Evolutionary conservation across 2,113 vertebrate genomes (phyloP).

Genomic region (Lophius piscatorius): DNA sequence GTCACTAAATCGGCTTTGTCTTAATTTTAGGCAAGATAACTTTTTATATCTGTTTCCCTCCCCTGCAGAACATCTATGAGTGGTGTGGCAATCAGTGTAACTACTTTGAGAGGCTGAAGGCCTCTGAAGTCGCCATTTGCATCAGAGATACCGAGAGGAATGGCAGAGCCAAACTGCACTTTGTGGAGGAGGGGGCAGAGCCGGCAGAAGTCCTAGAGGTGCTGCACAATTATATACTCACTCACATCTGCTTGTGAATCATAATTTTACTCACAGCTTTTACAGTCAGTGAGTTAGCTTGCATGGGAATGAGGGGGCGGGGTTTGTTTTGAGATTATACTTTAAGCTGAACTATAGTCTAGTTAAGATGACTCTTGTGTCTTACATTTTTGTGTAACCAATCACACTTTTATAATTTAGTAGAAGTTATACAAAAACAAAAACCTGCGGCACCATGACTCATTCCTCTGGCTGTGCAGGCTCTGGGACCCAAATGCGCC

Average conservation of each 20-base stretch:
- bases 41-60: not conserved
- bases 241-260: not conserved
- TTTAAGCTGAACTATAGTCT: no score
- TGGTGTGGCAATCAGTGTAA: slow-evolving; percentile 83
- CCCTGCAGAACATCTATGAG: slow-evolving; percentile 76
- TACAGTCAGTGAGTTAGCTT: slow-evolving; percentile 8
- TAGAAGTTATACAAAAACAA: not conserved
- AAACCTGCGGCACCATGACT: no score
- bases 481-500: slow-evolving; percentile 68
- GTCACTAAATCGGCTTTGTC: no score
- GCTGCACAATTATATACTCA: not conserved
- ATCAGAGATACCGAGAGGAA: slow-evolving; percentile 83
- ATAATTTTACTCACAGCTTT: not conserved
- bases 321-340: no score
- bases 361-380: not conserved
- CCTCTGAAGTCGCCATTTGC: slow-evolving; percentile 72
- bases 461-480: slow-evolving; percentile 52
- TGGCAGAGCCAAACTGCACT: slow-evolving; percentile 75
- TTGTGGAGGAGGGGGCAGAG: slow-evolving; percentile 78
- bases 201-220: slow-evolving; percentile 61
- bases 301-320: no score
- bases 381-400: not conserved
- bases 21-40: no score
- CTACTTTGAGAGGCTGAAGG: slow-evolving; percentile 77
- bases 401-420: not conserved